Evolutionary conservation across 2,888 invertebrate genomes (phyloP).

Genomic region (Hermaeophaga mercurialis): DNA sequence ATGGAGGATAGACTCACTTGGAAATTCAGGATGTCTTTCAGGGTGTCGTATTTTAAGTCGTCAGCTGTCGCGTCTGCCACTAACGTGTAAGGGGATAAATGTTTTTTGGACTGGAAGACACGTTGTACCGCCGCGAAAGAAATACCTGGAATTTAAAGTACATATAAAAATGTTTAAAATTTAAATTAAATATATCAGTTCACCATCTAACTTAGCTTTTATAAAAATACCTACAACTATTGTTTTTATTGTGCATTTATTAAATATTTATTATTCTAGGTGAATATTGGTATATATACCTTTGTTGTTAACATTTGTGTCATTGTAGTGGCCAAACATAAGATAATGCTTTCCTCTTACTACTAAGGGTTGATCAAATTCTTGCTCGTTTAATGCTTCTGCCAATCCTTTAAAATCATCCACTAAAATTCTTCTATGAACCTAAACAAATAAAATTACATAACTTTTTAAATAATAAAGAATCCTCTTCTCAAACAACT

Average conservation of each 20-base stretch:
- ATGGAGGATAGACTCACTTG: conserved; percentile 27
- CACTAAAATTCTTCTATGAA: conserved; percentile 79
- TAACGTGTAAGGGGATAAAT: conserved; percentile 62
- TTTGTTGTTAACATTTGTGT: neutral
- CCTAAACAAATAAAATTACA: conserved; percentile 53
- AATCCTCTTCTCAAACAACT: too few species aligned
- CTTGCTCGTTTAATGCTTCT: conserved; percentile 85
- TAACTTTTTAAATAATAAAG: too few species aligned
- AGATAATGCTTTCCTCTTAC: conserved; percentile 62
- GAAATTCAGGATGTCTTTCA: conserved; percentile 18
- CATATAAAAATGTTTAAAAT: conserved; percentile 2
- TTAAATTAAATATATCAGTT: conserved; percentile 32
- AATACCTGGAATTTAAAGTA: conserved; percentile 15
- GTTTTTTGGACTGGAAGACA: conserved; percentile 59
- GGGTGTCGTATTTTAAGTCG: conserved; percentile 2
- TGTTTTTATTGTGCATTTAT: too few species aligned
- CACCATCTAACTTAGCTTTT: neutral
- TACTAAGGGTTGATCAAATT: conserved; percentile 68
- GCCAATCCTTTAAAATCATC: conserved; percentile 93
- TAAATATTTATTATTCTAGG: too few species aligned
- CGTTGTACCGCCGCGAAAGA: conserved; percentile 54
- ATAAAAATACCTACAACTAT: too few species aligned
- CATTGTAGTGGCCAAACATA: conserved; percentile 35
- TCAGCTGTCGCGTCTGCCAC: conserved; percentile 23
- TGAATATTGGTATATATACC: neutral